Evolutionary conservation across 2,888 invertebrate genomes (phyloP).

Genomic region (Melanostoma scalare): DNA sequence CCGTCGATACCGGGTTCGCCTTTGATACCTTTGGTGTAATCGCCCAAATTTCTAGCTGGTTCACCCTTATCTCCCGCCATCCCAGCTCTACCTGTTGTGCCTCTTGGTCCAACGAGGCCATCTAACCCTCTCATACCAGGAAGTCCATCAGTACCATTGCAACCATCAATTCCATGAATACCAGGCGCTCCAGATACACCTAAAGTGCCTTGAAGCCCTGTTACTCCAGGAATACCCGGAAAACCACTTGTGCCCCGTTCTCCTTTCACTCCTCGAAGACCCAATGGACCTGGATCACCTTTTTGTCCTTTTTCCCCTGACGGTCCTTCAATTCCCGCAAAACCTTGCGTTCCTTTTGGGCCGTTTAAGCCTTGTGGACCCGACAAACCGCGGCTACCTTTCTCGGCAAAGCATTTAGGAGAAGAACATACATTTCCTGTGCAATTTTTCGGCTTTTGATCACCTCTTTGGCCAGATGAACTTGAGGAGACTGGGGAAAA

Average conservation of each 20-base stretch:
- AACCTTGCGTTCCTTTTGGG: conserved; percentile 89
- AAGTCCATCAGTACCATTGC: conserved; percentile 96
- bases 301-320: conserved; percentile 94
- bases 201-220: conserved; percentile 80
- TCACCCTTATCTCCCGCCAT: conserved; percentile 90
- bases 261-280: conserved; percentile 91
- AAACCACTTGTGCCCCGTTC: conserved; percentile 93
- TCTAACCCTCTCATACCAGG: conserved; percentile 87
- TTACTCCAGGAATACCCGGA: conserved; percentile 91
- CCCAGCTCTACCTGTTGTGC: conserved; percentile 83
- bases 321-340: conserved; percentile 91
- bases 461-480: conserved; percentile 75
- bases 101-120: conserved; percentile 90
- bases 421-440: conserved; percentile 88
- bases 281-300: conserved; percentile 92
- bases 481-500: conserved; percentile 80
- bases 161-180: conserved; percentile 94
- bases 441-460: conserved; percentile 85
- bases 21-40: conserved; percentile 90
- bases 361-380: conserved; percentile 89
- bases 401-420: conserved; percentile 94
- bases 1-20: conserved; percentile 86
- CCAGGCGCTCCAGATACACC: conserved; percentile 87
- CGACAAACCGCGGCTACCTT: conserved; percentile 90
- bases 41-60: conserved; percentile 84